phyloP scores from a whole-genome alignment of 2,888 invertebrate genomes.

The Crematogaster levior region DNA sequence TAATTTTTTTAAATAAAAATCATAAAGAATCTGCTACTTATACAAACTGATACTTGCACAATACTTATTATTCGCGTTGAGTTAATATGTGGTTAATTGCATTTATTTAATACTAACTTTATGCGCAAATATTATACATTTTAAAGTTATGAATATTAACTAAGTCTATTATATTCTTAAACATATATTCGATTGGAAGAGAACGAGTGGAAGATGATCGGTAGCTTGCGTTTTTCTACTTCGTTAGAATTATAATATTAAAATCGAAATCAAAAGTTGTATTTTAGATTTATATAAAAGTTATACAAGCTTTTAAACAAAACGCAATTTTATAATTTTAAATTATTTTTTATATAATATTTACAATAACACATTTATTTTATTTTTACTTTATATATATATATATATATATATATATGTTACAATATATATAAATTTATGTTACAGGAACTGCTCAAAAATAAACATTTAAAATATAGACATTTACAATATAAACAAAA shows the following conservation, averaged over 20 bases:
- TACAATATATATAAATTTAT: neutral
- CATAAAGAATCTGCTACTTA: conserved; percentile 66
- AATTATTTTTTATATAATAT: neutral
- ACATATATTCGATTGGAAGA: neutral
- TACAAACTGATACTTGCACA: conserved; percentile 3
- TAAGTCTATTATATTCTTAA: too few species aligned
- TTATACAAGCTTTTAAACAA: neutral
- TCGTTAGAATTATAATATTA: neutral
- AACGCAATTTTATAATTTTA: neutral
- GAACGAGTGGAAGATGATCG: conserved; percentile 17
- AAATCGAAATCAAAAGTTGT: neutral
- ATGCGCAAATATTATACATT: conserved; percentile 66
- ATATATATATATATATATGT: neutral
- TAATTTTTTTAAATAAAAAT: conserved; percentile 55
- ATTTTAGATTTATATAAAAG: neutral
- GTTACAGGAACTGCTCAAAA: neutral
- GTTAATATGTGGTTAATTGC: conserved; percentile 64
- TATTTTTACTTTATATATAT: neutral
- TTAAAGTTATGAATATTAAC: too few species aligned
- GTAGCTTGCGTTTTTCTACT: neutral
- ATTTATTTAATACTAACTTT: conserved; percentile 76
- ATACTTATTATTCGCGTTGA: neutral
- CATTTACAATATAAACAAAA: neutral
- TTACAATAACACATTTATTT: neutral
- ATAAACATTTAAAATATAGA: neutral